These are phyloP conservation scores for Leptinotarsa defecta DNA, from an alignment of 1,140 invertebrate species.

Conservation along the genomic window DNA sequence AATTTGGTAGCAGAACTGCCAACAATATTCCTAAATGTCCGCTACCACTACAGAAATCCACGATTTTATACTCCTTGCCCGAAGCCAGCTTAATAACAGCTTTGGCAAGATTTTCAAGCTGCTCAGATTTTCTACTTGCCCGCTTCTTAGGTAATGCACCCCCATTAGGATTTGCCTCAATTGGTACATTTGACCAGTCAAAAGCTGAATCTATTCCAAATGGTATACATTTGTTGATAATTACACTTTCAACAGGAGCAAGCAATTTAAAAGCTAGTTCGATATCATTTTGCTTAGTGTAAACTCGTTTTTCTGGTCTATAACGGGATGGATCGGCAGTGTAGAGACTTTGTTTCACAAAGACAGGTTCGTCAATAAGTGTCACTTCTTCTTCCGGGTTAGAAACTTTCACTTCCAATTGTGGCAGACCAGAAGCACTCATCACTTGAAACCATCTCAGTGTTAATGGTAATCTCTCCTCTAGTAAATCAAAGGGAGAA, in stretches of 20 bases:
- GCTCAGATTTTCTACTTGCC: conserved; percentile 80
- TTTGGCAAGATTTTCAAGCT: conserved; percentile 86
- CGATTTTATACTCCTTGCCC: conserved; percentile 65
- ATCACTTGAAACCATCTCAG: conserved; percentile 69
- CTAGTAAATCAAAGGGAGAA: conserved; percentile 57
- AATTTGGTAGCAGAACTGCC: conserved; percentile 77
- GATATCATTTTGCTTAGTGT: conserved; percentile 76
- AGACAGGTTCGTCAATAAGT: conserved; percentile 47
- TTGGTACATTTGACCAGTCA: conserved; percentile 70
- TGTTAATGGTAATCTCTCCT: conserved; percentile 67
- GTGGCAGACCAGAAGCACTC: conserved; percentile 39
- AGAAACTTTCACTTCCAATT: conserved; percentile 28
- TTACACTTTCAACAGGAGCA: conserved; percentile 52
- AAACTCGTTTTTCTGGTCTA: conserved; percentile 72
- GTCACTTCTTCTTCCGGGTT: conserved; percentile 26
- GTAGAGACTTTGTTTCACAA: conserved; percentile 70
- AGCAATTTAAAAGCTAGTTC: conserved; percentile 65
- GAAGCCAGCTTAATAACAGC: conserved; percentile 72
- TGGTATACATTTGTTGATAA: conserved; percentile 52
- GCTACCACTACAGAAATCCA: conserved; percentile 94
- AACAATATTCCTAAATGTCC: conserved; percentile 90
- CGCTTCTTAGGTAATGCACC: conserved; percentile 79
- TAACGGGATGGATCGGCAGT: conserved; percentile 78
- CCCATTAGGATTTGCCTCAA: conserved; percentile 74
- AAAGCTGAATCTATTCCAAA: conserved; percentile 59